These are phyloP conservation scores for Danio aesculapii DNA, from an alignment of 2,797 vertebrate genomes.

Conservation along the genomic window DNA sequence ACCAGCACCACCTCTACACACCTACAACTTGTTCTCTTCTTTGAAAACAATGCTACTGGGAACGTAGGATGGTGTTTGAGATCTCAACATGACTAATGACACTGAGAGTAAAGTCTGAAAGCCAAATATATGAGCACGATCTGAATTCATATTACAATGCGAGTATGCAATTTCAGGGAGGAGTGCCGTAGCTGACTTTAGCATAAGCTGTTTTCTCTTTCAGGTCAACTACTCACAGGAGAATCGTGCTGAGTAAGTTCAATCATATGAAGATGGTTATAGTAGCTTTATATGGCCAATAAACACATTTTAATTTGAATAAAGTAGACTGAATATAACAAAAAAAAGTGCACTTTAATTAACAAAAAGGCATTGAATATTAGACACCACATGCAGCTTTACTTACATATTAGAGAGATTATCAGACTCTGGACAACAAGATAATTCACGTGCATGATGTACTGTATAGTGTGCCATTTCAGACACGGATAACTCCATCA, in stretches of 20 bases:
- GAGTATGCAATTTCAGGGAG: not conserved
- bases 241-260: constrained; percentile 14
- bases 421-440: no score
- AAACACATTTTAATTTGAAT: not conserved
- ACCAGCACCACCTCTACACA: not conserved
- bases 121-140: no score
- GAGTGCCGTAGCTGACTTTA: not conserved
- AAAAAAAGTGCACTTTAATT: no score
- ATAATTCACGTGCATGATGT: no score
- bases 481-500: not conserved
- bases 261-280: not conserved
- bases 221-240: constrained; percentile 11
- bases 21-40: not conserved
- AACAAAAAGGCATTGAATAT: no score
- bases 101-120: not conserved
- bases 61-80: not conserved
- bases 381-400: no score
- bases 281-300: not conserved
- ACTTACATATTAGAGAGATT: no score
- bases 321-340: no score
- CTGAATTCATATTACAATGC: not conserved
- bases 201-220: not conserved
- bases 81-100: not conserved
- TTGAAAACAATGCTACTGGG: not conserved
- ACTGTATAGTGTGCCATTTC: no score